phyloP scores from a whole-genome alignment of 2,888 invertebrate genomes.

The Lacanobia wlatinum region DNA sequence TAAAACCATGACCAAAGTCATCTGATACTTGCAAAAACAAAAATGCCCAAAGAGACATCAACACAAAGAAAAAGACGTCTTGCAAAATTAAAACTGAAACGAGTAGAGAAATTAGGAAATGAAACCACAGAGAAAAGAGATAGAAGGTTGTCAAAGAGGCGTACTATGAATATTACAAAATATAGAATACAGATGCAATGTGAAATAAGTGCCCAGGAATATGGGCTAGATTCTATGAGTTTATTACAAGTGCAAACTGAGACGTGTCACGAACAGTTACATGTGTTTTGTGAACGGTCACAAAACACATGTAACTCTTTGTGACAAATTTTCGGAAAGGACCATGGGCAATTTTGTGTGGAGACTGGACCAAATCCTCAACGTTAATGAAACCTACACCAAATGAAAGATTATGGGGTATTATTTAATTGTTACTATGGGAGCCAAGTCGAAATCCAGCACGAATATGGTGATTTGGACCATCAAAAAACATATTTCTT shows the following conservation, averaged over 20 bases:
- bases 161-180: conserved; percentile 1
- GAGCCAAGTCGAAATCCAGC: no score
- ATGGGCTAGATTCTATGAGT: conserved; percentile 1
- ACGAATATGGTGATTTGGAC: no score
- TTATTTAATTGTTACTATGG: no score
- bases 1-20: neutral
- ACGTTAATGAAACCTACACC: no score
- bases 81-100: conserved; percentile 31
- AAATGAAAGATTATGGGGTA: no score
- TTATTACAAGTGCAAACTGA: conserved; percentile 31
- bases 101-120: conserved; percentile 15
- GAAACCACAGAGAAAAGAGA: conserved; percentile 43
- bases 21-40: neutral
- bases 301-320: no score
- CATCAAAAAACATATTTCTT: no score
- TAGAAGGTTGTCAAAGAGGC: conserved; percentile 11
- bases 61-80: conserved; percentile 50
- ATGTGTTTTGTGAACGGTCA: neutral
- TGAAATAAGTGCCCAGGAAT: conserved; percentile 4
- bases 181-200: neutral
- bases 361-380: no score
- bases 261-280: conserved; percentile 7
- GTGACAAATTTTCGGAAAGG: no score
- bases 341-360: no score
- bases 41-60: conserved; percentile 44